Conservation (phyloP, 2,797 vertebrate genomes). For the Aldrovandia affinis region DNA sequence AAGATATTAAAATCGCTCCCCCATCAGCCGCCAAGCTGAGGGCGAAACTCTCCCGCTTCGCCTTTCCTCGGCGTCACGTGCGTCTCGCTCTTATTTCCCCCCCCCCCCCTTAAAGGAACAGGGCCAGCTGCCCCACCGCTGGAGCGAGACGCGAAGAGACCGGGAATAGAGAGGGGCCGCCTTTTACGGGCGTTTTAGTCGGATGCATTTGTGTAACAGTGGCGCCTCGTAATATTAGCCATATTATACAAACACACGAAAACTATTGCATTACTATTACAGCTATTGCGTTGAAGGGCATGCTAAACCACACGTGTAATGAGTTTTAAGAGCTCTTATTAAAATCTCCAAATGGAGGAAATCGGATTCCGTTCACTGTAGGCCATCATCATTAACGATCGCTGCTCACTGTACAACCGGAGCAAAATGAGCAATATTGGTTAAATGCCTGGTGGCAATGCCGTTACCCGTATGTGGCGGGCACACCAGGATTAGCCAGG, state of each 20-base stretch:
- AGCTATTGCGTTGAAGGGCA: neutral
- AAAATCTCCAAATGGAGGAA: too few relatives aligned
- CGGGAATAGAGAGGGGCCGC: neutral
- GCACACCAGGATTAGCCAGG: too few relatives aligned
- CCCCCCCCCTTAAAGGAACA: neutral
- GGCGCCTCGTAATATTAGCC: neutral
- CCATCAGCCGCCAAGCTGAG: neutral
- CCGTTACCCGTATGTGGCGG: too few relatives aligned
- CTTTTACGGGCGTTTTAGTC: too few relatives aligned
- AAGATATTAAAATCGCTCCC: constrained; percentile 35
- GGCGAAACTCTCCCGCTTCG: neutral
- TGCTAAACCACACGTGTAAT: neutral
- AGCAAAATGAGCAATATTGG: too few relatives aligned
- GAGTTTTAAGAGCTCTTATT: too few relatives aligned
- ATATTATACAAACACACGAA: neutral
- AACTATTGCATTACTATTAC: neutral
- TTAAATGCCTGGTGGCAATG: too few relatives aligned
- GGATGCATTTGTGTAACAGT: too few relatives aligned
- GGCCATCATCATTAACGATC: too few relatives aligned
- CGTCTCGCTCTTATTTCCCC: neutral
- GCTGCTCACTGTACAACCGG: too few relatives aligned
- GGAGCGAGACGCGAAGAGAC: neutral
- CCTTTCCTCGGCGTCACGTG: neutral
- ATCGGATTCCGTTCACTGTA: too few relatives aligned
- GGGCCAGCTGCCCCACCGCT: neutral